These are phyloP conservation scores for Drosophila lutescens DNA, from an alignment of 2,888 invertebrate species.

Conservation along the genomic window DNA sequence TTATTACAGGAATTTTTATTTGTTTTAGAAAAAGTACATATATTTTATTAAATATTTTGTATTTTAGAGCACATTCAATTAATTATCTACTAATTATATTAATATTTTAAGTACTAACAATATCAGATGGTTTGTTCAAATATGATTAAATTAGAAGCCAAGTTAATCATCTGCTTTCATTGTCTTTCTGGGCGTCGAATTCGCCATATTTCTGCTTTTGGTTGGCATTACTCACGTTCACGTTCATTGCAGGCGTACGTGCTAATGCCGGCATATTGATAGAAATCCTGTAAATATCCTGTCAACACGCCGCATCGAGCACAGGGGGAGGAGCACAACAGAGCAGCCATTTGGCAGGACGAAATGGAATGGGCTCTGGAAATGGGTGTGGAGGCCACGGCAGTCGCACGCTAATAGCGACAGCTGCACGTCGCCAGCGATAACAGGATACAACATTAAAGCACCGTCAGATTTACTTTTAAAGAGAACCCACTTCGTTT, in stretches of 20 bases:
- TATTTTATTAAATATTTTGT: too few relatives aligned
- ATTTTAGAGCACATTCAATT: not conserved
- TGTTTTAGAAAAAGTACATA: too few relatives aligned
- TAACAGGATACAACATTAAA: conserved; percentile 70
- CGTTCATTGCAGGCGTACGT: conserved; percentile 70
- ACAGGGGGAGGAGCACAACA: conserved; percentile 5
- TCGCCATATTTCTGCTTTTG: conserved; percentile 12
- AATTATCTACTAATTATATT: too few relatives aligned
- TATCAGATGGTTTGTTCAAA: conserved; percentile 46
- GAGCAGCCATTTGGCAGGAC: conserved; percentile 41
- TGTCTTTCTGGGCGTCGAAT: conserved; percentile 7
- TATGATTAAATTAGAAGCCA: conserved; percentile 52
- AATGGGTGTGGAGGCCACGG: conserved; percentile 19
- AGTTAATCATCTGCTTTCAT: conserved; percentile 26
- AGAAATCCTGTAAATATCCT: conserved; percentile 80
- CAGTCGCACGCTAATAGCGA: conserved; percentile 69
- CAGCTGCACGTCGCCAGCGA: conserved; percentile 75
- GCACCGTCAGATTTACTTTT: conserved; percentile 70
- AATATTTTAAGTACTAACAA: conserved; percentile 5
- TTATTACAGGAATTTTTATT: too few relatives aligned
- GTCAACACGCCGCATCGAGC: conserved; percentile 68
- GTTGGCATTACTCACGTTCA: conserved; percentile 61
- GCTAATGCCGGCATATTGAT: conserved; percentile 77
- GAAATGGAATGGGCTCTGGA: conserved; percentile 13
- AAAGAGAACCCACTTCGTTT: conserved; percentile 56